Evolutionary conservation across 1,140 invertebrate species (phyloP), one percentile per base, ranked within the genome.

Genomic region (Anastatus disparis): DNA sequence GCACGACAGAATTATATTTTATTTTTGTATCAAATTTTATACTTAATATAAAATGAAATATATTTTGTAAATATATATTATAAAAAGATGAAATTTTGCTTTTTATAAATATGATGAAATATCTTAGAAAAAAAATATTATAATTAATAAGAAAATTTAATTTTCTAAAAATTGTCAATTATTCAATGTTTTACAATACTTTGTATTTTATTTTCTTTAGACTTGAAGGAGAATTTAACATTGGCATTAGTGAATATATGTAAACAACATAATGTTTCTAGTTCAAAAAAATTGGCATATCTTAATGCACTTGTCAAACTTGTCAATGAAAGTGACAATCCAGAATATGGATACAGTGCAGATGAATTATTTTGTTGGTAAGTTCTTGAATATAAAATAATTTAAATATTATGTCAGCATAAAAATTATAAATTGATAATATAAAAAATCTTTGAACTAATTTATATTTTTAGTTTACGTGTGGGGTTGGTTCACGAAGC

Each of bases 351-450:
- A 31, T 93, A 93, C 79, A 89, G 88, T 70, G 86, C 89, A 44
- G 91, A 93, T 82, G 93, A 96, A 79, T 88, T 96, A 74, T 90
- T 95, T 76, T 91, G 90, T 79, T 96, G 94, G 95, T 96, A 87
- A 89, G 88, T 29, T 29, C 17, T 48, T 20, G n/a, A n/a, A n/a
- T n/a, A 35, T 6, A 6, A 35, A 35, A 10, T 10, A 35, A 35
- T 35, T 6, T 35, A 35, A 35, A 35, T 6, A 10, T 10, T 35
- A 35, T 35, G 4, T 35, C 10, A n/a, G n/a, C n/a, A n/a, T 35
- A 35, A 35, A 35, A 35, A 35, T 6, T 35, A 35, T 4, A 35
- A 35, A 35, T 35, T 35, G 10, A 6, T 10, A 35, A 35, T 4
- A 4, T 35, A 10, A 35, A 10, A 35, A 35, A 35, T 35, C 10